Conservation (phyloP, 1,140 invertebrate genomes). For the Hesperophylax magnus region DNA sequence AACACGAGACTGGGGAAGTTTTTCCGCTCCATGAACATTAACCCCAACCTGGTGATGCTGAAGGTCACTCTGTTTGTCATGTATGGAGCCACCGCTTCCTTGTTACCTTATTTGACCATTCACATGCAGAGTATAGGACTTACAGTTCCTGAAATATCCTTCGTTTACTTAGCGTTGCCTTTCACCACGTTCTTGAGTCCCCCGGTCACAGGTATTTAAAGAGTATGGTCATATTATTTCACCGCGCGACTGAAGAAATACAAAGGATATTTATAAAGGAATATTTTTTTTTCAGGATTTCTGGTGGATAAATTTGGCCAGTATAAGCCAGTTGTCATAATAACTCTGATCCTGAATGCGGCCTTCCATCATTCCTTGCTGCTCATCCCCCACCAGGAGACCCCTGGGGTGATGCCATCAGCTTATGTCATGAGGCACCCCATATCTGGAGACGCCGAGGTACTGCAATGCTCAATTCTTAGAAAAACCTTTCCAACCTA, state of each 20-base stretch:
- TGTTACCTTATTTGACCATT: conserved; percentile 87
- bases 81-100: conserved; percentile 84
- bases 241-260: background rate
- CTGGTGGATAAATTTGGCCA: conserved; percentile 86
- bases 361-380: conserved; percentile 81
- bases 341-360: conserved; percentile 80
- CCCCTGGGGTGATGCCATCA: conserved; percentile 77
- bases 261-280: background rate
- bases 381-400: conserved; percentile 81
- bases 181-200: conserved; percentile 86
- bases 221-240: conserved; percentile 26
- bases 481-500: background rate
- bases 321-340: conserved; percentile 84
- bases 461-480: conserved; percentile 58
- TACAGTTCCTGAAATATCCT: conserved; percentile 85
- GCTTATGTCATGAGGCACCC: conserved; percentile 82
- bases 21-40: conserved; percentile 70
- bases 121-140: conserved; percentile 91
- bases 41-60: conserved; percentile 82
- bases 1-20: conserved; percentile 61
- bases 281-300: conserved; percentile 72
- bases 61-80: conserved; percentile 86
- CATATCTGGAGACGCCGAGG: conserved; percentile 76
- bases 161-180: conserved; percentile 86
- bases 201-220: conserved; percentile 78